Evolutionary conservation across 2,113 vertebrate species (phyloP).

Genomic region (Caranx ignobilis): DNA sequence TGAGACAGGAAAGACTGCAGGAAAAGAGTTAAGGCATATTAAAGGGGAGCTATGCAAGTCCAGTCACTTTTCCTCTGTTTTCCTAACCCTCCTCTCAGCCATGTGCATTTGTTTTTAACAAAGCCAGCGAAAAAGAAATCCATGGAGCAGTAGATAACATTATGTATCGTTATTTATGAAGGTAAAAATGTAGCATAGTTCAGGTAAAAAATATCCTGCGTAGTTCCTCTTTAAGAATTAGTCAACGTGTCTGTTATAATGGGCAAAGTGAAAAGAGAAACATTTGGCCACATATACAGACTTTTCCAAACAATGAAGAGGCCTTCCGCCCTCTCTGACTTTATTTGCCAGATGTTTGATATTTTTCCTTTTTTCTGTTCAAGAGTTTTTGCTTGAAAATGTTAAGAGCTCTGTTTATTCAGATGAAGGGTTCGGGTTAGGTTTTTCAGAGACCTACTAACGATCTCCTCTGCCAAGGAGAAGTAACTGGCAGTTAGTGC

Average conservation of each 20-base stretch:
- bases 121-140: too few relatives aligned
- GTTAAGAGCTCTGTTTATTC: neutral
- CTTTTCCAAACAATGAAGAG: too few relatives aligned
- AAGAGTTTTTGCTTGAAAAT: neutral
- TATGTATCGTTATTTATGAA: too few relatives aligned
- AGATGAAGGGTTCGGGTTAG: neutral
- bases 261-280: neutral
- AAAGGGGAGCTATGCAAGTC: too few relatives aligned
- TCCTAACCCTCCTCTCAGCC: too few relatives aligned
- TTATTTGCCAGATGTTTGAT: neutral
- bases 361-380: neutral
- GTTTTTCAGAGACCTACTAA: neutral
- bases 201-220: too few relatives aligned
- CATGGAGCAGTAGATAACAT: too few relatives aligned
- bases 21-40: neutral
- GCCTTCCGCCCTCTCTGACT: neutral
- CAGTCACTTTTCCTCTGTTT: too few relatives aligned
- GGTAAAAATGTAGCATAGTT: too few relatives aligned
- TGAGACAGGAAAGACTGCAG: neutral
- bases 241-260: neutral
- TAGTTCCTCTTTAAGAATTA: neutral
- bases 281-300: neutral
- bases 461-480: neutral
- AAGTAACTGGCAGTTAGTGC: neutral
- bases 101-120: too few relatives aligned